These are phyloP conservation scores for Macrochelys suwanniensis DNA, from an alignment of 2,797 vertebrate genomes.

Conservation along the genomic window DNA sequence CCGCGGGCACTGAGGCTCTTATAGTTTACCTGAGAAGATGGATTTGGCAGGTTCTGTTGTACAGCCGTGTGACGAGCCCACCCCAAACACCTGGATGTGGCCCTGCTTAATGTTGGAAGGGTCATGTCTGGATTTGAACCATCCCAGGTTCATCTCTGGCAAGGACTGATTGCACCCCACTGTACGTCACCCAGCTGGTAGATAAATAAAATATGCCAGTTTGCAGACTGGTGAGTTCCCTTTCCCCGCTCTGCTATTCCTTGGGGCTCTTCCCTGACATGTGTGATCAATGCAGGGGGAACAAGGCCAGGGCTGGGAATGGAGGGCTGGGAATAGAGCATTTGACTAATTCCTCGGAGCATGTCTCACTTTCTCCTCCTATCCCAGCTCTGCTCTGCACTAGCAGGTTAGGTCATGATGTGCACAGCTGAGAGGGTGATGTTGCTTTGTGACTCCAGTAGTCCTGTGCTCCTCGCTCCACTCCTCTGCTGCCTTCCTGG, in stretches of 20 bases:
- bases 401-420: neutral
- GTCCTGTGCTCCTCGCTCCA: neutral
- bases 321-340: neutral
- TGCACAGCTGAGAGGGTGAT: neutral
- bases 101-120: neutral
- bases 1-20: neutral
- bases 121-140: neutral
- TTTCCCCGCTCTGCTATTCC: neutral
- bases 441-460: neutral
- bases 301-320: neutral
- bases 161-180: neutral
- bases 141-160: neutral
- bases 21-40: rapidly evolving
- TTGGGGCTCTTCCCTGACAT: neutral
- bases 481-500: neutral
- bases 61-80: rapidly evolving
- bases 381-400: neutral
- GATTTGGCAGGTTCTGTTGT: rapidly evolving
- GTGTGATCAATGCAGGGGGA: too few species aligned
- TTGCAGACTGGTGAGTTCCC: neutral
- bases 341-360: neutral
- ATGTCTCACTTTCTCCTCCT: neutral
- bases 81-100: neutral
- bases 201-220: rapidly evolving
- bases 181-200: neutral